phyloP scores from a whole-genome alignment of 2,888 invertebrate species.

The Plebejus argus region DNA sequence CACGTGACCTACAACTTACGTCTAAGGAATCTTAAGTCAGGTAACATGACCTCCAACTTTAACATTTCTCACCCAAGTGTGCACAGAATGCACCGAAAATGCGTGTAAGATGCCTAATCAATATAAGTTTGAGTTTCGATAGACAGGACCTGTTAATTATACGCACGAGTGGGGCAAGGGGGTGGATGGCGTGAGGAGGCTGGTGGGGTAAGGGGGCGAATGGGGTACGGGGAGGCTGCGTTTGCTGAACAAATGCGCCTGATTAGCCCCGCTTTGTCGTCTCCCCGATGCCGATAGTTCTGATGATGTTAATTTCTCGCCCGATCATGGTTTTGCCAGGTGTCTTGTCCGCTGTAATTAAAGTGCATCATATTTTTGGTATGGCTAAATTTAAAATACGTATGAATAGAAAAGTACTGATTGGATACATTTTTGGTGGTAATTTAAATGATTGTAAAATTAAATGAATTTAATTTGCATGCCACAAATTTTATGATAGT shows the following conservation, averaged over 20 bases:
- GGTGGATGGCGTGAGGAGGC: constrained; percentile 34
- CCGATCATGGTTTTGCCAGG: constrained; percentile 25
- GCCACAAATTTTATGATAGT: too few species aligned
- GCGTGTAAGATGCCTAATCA: constrained; percentile 37
- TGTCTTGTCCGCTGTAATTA: background rate
- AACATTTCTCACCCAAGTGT: too few species aligned
- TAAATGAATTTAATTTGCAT: too few species aligned
- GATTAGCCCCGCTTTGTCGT: constrained; percentile 73
- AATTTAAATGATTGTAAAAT: too few species aligned
- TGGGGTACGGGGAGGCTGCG: constrained; percentile 47
- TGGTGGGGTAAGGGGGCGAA: constrained; percentile 39
- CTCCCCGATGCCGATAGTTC: constrained; percentile 41
- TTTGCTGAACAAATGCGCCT: constrained; percentile 75
- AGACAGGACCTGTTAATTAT: constrained; percentile 67
- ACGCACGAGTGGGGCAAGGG: constrained; percentile 51
- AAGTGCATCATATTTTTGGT: background rate
- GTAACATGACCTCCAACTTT: too few species aligned
- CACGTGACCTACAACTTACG: too few species aligned
- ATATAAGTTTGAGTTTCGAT: constrained; percentile 45
- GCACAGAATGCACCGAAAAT: background rate
- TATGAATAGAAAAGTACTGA: background rate
- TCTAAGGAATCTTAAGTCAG: too few species aligned
- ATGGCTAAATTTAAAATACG: too few species aligned
- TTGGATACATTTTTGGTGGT: background rate
- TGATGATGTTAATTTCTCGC: constrained; percentile 29